Base-by-base conservation (phyloP, 2,888 invertebrate genomes). In the Caenorhabditis virilis region DNA sequence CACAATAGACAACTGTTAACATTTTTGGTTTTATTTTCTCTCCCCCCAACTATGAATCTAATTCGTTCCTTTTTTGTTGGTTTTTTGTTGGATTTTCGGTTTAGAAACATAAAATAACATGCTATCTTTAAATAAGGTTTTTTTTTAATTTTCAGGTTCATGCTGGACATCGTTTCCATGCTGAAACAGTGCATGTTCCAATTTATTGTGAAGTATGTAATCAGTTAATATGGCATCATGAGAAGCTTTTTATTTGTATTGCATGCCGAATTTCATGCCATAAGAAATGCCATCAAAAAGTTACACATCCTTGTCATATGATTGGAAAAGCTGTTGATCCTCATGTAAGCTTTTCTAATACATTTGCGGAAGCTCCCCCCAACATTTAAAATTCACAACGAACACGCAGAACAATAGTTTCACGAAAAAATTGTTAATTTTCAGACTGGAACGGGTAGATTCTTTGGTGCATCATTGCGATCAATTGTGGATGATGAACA, bases 121-220 rank as follows among this genome's bases (percentile, higher is more conserved):
- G n/a, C n/a, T n/a, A n/a, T n/a, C n/a, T n/a, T n/a, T n/a, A n/a
- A n/a, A n/a, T n/a, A n/a, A n/a, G n/a, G n/a, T n/a, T n/a, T n/a
- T n/a, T n/a, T n/a, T n/a, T n/a, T n/a, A n/a, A n/a, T n/a, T n/a
- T 83, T 46, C 83, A 87, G 86, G 88, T 88, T 78, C 89, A 89
- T 85, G 88, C 89, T 72, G 91, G 91, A 27, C 94, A 95, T 84
- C 89, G 89, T 57, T 94, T 93, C 85, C 88, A 90, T 52, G 86
- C 91, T 78, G 91, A 91, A 48, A 92, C 93, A 85, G 92, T 95
- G 79, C 94, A 93, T 86, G 94, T 95, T 81, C 93, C 93, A 15
- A 95, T 94, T 4, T 93, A 91, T 77, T 95, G 95, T 85, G 95
- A 95, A 86, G 90, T 93, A 68, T 95, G 94, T 86, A 82, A 73